Base-by-base conservation (phyloP, 2,797 vertebrate species). In the Ammospiza maritima region DNA sequence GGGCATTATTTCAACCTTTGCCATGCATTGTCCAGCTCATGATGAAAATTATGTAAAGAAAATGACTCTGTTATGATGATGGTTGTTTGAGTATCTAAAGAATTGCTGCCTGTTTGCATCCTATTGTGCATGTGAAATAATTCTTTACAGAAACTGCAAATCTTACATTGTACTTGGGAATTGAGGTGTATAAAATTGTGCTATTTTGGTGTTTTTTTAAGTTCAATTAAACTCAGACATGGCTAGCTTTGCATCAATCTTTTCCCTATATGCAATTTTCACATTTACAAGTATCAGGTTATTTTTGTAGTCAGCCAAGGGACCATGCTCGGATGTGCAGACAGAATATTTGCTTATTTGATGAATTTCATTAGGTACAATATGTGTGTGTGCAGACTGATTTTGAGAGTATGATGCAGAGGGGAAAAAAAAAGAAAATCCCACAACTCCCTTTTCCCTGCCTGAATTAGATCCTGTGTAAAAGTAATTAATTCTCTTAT, bases 401-500 rank as follows among this genome's bases (percentile, higher is more conserved):
- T 75, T 78, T 66, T 81, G 51, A 50, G 74, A 74, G 25, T 73
- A 23, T 34, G 53, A 27, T 85, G 22, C 9, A 51, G 8, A 48
- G 10, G 5, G 5, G 2, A 7, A 54, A 67, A 77, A 60, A 65
- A 26, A 5, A 6, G 7, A 9, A 67, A 93, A 75, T 54, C 86
- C 25, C 47, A 12, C 20, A 47, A 17, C 16, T 89, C 38, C 27
- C 3, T 69, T 79, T 93, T 57, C 11, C 36, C 45, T 89, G 10
- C 40, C 22, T 79, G 67, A 88, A 62, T 88, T 78, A 94, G 32
- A 73, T 75, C 23, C 19, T 48, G 10, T 62, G 47, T 74, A 47
- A 78, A 94, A 92, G 32, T n/a, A 83, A 93, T 76, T 79, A 78
- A 83, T 87, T 96, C 47, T 78, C 29, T 51, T 62, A 42, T 10